Base-by-base conservation (phyloP, 30 jellyfish, hydroid and myxozoan species). In the Aurelia aurita region DNA sequence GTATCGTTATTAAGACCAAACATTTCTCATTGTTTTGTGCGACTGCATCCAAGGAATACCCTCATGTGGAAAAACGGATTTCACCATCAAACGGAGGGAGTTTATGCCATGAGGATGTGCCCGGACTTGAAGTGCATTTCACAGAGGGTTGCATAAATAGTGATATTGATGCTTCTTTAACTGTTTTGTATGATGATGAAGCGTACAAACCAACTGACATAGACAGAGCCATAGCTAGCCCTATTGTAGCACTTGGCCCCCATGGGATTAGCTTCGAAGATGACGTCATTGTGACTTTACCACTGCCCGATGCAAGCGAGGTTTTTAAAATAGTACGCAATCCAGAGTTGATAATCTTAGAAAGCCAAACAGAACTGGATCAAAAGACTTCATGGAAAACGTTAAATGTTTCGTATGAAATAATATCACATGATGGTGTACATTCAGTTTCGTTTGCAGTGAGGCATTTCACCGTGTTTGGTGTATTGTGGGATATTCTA, bases 11-110 rank as follows among this genome's bases (percentile, higher is more conserved):
- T 16, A 75, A 53, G 61, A 80, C 92, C 45, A 64, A 57, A 1
- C 97, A 83, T 47, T 84, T 84, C 58, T 85, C 97, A 16, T 22
- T 91, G 65, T 91, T 82, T 49, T 80, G 96, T 91, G 97, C 92
- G 6, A 90, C 74, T 0, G 92, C 51, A 21, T 26, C 91, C 16
- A 91, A 83, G 63, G 46, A 62, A 15, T 70, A 74, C 21, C 93
- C 97, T 18, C 61, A 28, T 35, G 72, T 70, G 5, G 34, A 67
- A 34, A 29, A 84, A 53, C 43, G 66, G 6, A 34, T 91, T 18
- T 34, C 64, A 44, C 75, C 88, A 16, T 34, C 73, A 19, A 7
- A 59, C 2, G 97, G 95, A 15, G 95, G 95, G n/a, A 77, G 39
- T 12, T 54, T 74, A 19, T 47, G 25, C 43, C 13, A 9, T 6